Base-by-base conservation (phyloP, 2,888 invertebrate genomes). In the Meteorus cinctellus region DNA sequence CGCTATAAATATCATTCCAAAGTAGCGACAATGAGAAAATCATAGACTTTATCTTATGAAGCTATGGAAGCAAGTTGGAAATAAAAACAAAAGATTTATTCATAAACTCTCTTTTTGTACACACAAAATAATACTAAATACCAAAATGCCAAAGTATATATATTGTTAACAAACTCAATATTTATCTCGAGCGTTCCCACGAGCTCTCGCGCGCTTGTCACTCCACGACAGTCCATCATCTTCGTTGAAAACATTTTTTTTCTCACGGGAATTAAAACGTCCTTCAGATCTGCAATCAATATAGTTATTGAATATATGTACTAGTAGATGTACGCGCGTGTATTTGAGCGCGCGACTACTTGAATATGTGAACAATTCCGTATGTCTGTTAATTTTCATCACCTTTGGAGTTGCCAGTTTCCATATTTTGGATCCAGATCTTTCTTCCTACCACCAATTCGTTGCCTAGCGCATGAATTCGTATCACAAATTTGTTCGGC, bases 391-490 rank as follows among this genome's bases (percentile, higher is more conserved):
- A 34, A 34, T 4, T 4, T 34, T 34, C 34, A 1, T 34, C 63
- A 72, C 72, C 72, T 72, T 72, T 72, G 62, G 36, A 72, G 72
- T 69, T 72, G 76, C 76, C 72, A 76, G 27, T 76, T 51, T 29
- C 60, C 75, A 48, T 67, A 67, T 31, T 55, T 72, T 8, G n/a
- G 27, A 45, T 62, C 60, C 2, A 16, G 55, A 41, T 41, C 4
- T 31, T 72, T 48, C 41, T 75, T 75, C 36, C 63, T 36, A 2
- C 72, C 67, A 31, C 41, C 60, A 14, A 67, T 48, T n/a, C 45
- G 27, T 16, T 45, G 31, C 24, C 72, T 76, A 4, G 34, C 34
- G n/a, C 75, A 76, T 4, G 62, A 63, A 45, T 76, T 72, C n/a
- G 66, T 34, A 4, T 72, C 16, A 34, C 75, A 76, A 8, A 14